Evolutionary conservation across 2,113 vertebrate genomes (phyloP), one percentile per base, ranked within the genome.

Genomic region (Galemys pyrenaicus): DNA sequence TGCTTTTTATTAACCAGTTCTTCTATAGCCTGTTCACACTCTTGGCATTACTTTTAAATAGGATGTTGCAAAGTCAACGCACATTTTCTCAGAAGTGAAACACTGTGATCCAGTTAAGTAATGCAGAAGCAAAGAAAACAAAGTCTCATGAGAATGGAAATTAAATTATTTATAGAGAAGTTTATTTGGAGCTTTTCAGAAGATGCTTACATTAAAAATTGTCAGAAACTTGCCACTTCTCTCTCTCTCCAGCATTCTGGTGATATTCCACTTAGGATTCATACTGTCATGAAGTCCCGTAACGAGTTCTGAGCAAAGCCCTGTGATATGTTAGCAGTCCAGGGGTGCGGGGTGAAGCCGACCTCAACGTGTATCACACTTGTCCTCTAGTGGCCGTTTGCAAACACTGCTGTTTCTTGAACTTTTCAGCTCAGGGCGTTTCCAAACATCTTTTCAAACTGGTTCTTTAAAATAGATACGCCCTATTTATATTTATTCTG

Each of bases 371-470:
- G 96, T 87, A 92, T 56, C 96, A 37, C 44, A 82, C 26, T 35
- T 97, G 95, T 97, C 98, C 98, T 86, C 98, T 98, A 95, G 97
- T 87, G 98, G 91, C 73, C 71, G 44, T 68, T 92, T 68, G 0
- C 44, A 3, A 64, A 12, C 46, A 97, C 51, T 97, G 87, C 92
- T 82, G 78, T 11, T 95, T 67, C 46, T 51, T 62, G 70, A 35
- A 32, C 30, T 28, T 4, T 93, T 60, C 3, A 62, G 54, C 46
- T 58, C n/a, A 65, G 22, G 26, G 26, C 17, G 5, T 88, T 93
- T 91, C 60, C 44, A 90, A 41, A 91, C 44, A 32, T 73, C 54
- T 96, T 90, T 88, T 75, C 56, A 68, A 94, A 19, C 19, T 80
- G 41, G 4, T 71, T 87, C 87, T 91, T 84, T 70, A 60, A 93